Base-by-base conservation (phyloP, 1,140 invertebrate species). In the Prorops nasuta region DNA sequence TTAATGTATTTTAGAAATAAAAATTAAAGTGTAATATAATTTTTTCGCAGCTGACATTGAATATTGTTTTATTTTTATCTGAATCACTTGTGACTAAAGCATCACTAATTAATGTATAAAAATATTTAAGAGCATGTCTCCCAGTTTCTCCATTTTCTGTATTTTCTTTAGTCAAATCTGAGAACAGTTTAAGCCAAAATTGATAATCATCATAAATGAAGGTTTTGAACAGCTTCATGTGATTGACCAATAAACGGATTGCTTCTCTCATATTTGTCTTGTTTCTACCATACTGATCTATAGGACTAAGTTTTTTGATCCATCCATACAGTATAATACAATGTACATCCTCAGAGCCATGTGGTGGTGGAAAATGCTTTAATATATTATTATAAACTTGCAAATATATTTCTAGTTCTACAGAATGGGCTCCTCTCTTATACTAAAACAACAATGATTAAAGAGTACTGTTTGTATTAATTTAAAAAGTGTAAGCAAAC, bases 31-130 rank as follows among this genome's bases (percentile, higher is more conserved):
- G 20, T 22, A 24, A 32, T 36, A 17, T 40, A 14, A 31, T 15
- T 41, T 15, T 44, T 3, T 17, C 7, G 34, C 24, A 28, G 4
- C 4, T 6, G 24, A 28, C 4, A 28, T n/a, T 20, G 20, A 20
- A 24, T 7, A 20, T 34, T 16, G n/a, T 1, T 24, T 46, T 56
- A 35, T 55, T 28, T 19, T 61, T 38, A 20, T 58, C 14, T 2
- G 47, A 50, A 41, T 55, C 42, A 40, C 54, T 48, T 22, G 51
- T n/a, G 20, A 41, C 49, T 6, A 77, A 45, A 37, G 56, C 35
- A 1, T 46, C 32, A 14, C 64, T 66, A 3, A 80, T 55, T 31
- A 50, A 36, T 53, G 43, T 44, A 20, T 78, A 77, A 51, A 74
- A 74, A 9, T 34, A 41, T 60, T 55, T 66, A 12, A 79, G 44